phyloP scores from a whole-genome alignment of 2,888 invertebrate species.

The Zelleria hepariella region DNA sequence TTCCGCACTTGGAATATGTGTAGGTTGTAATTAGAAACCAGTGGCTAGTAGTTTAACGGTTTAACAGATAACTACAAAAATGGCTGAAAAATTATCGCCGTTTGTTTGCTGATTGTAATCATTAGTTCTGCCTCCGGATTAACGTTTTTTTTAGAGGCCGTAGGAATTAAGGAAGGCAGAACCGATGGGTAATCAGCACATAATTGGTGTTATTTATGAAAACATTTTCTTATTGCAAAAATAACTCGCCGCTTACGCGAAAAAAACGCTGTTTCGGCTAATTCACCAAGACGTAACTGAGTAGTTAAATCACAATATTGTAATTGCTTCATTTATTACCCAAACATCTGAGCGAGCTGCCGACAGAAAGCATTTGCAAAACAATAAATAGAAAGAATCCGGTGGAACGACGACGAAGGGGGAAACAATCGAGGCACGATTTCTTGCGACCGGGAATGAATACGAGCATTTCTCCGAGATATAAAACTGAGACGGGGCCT shows the following conservation, averaged over 20 bases:
- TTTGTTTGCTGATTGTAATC: neutral
- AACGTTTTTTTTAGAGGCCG: neutral
- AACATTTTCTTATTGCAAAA: neutral
- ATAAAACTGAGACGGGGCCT: neutral
- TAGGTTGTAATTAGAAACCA: neutral
- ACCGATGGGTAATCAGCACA: neutral
- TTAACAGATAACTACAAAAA: neutral
- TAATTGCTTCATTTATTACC: neutral
- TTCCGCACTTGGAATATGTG: no score
- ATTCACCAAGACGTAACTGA: neutral
- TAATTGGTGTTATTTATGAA: neutral
- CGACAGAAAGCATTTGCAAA: neutral
- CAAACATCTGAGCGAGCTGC: neutral
- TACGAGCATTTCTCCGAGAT: neutral
- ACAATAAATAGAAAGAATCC: neutral
- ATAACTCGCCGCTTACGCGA: neutral
- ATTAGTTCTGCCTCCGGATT: neutral
- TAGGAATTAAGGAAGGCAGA: neutral
- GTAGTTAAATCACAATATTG: neutral
- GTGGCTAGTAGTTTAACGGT: neutral
- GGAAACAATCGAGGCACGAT: neutral
- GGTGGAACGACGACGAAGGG: neutral
- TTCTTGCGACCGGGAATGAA: neutral
- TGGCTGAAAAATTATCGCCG: neutral
- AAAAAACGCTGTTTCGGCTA: neutral